phyloP scores from a whole-genome alignment of 2,113 vertebrate species.

The Oreocharis arfaki region DNA sequence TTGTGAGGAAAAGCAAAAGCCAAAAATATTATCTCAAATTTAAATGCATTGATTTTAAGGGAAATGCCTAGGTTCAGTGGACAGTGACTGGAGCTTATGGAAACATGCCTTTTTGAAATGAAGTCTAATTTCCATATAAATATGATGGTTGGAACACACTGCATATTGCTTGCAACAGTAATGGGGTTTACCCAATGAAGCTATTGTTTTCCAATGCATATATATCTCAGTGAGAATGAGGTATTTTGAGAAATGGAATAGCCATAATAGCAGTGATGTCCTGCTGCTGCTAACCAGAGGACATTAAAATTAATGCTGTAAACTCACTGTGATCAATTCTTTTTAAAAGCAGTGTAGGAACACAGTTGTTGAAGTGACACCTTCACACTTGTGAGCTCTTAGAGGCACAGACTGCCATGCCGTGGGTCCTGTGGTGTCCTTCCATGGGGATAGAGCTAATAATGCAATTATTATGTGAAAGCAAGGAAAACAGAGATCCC shows the following conservation, averaged over 20 bases:
- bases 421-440: neutral
- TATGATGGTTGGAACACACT: neutral
- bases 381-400: neutral
- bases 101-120: neutral
- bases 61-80: conserved; percentile 19
- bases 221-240: neutral
- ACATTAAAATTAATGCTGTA: neutral
- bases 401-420: neutral
- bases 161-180: neutral
- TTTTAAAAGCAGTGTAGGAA: neutral
- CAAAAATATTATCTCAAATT: conserved; percentile 15
- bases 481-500: neutral
- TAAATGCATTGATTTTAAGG: conserved; percentile 46
- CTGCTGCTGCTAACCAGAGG: neutral
- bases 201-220: conserved; percentile 1
- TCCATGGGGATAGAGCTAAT: accelerated
- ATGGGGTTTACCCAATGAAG: neutral
- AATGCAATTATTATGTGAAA: neutral
- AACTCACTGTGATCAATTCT: neutral
- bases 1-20: neutral
- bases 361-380: neutral
- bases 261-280: neutral
- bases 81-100: neutral
- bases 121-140: conserved; percentile 62
- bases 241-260: neutral